Evolutionary conservation across 2,888 invertebrate species (phyloP).

Genomic region (Trilocha varians): DNA sequence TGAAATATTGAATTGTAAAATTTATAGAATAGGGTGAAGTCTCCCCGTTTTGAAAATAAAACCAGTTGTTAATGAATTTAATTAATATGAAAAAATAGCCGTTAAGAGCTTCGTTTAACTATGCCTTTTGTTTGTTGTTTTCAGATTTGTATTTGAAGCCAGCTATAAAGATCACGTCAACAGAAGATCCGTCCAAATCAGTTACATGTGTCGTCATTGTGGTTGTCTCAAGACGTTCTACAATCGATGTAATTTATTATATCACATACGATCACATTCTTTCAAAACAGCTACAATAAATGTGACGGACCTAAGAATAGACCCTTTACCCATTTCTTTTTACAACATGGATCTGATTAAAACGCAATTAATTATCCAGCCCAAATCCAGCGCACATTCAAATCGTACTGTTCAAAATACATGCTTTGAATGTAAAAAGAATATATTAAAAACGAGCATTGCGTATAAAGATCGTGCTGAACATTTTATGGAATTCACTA

Average conservation of each 20-base stretch:
- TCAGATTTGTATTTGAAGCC: slow-evolving; percentile 54
- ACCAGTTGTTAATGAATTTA: too few relatives aligned
- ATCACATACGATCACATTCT: slow-evolving; percentile 62
- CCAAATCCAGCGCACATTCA: not conserved
- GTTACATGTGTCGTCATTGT: slow-evolving; percentile 49
- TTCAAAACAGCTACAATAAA: slow-evolving; percentile 63
- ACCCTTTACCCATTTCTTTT: slow-evolving; percentile 43
- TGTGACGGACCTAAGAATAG: slow-evolving; percentile 50
- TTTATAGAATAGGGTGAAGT: too few relatives aligned
- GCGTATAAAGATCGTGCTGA: slow-evolving; percentile 37
- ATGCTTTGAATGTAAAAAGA: slow-evolving; percentile 44
- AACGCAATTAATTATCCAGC: slow-evolving; percentile 6
- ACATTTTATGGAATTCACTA: slow-evolving; percentile 50
- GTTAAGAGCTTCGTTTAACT: too few relatives aligned
- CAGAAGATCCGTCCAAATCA: slow-evolving; percentile 58
- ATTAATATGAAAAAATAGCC: too few relatives aligned
- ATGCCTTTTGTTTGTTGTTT: slow-evolving; percentile 17
- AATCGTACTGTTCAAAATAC: not conserved
- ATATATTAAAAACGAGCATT: slow-evolving; percentile 21
- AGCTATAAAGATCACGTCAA: slow-evolving; percentile 50
- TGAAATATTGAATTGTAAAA: too few relatives aligned
- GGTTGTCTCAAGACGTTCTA: slow-evolving; percentile 41
- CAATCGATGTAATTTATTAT: slow-evolving; percentile 61
- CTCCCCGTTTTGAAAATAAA: too few relatives aligned
- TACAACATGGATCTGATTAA: slow-evolving; percentile 18